Evolutionary conservation across 2,888 invertebrate species (phyloP), one percentile per base, ranked within the genome.

Genomic region (Achlya flavicornis): DNA sequence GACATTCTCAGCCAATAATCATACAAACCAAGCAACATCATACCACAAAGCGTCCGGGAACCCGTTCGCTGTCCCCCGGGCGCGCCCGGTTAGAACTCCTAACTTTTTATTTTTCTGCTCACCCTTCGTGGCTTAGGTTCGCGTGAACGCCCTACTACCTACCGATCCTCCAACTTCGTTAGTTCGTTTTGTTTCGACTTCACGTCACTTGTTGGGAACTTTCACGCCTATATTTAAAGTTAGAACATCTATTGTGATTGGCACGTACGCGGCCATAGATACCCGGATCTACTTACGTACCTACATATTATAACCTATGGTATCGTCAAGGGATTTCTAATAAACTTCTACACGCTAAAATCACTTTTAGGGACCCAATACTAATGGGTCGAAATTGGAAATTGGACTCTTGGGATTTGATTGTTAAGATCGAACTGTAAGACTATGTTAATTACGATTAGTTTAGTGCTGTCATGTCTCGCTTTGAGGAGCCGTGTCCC

Each of bases 11-110:
- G 7, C 2, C 53, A 19, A 53, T 16, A 58, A 38, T 10, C 35
- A 38, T 35, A 38, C 16, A 32, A 14, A 32, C 53, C 41, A 68
- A 64, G 61, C 87, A 75, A 81, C 68, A 81, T 79, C 87, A 73
- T 89, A 91, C 90, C 82, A 63, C 73, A 67, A 57, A 66, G 87
- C 91, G 72, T 62, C 83, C 86, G 81, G 83, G 88, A 93, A 92
- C 92, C 88, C 90, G 92, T 86, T 90, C 84, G 83, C 76, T 85
- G 87, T 84, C 88, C 89, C 88, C 87, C 85, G 86, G 86, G 81
- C 86, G 84, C 87, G 92, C 86, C 91, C 92, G 91, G 92, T 92
- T 92, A 92, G 91, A 92, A 90, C 83, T 90, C 90, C 89, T 87
- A 90, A 90, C 90, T 91, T 92, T 92, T 92, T 92, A 88, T 92